Evolutionary conservation across 2,797 vertebrate species (phyloP), one percentile per base, ranked within the genome.

Genomic region (Alfaro cultratus): DNA sequence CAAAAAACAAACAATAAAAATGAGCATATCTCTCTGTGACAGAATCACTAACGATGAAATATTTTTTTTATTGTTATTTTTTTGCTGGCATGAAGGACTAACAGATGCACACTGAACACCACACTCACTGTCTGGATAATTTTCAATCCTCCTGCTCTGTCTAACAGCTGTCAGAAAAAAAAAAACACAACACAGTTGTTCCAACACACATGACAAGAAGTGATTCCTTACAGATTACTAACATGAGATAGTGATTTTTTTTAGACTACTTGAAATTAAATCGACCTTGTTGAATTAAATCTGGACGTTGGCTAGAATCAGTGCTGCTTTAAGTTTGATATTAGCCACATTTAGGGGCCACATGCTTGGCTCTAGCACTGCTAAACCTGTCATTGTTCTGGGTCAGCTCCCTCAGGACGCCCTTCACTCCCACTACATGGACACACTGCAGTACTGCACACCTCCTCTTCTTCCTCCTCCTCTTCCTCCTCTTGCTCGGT

Each of bases 371-470:
- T 80, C 83, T 75, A 47, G 82, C 5, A 76, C 79, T 84, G 87
- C 90, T 88, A 95, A 80, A 93, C 82, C 91, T 92, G 91, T 93
- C 92, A 89, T 88, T 93, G 88, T 93, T 91, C 90, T 93, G 88
- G 92, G 90, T 91, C 91, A 89, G 82, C 79, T 92, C 89, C 89
- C 89, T n/a, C 1, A 85, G 91, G 88, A 87, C 78, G 83, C 91
- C 88, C 88, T 86, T 80, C 87, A 88, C 83, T 84, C 83, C 87
- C 75, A 73, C 75, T 60, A 39, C 76, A 75, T 73, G 74, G 43
- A 87, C 47, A 78, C 82, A 76, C 73, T 80, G 80, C 85, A 82
- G 83, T 74, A 87, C 73, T 85, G 84, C 81, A 79, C 41, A 8
- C 21, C 31, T 34, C 29, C 46, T n/a, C 67, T 79, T 85, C 81